Evolutionary conservation across 2,888 invertebrate species (phyloP).

Genomic region (Amphipyra tragopoginis): DNA sequence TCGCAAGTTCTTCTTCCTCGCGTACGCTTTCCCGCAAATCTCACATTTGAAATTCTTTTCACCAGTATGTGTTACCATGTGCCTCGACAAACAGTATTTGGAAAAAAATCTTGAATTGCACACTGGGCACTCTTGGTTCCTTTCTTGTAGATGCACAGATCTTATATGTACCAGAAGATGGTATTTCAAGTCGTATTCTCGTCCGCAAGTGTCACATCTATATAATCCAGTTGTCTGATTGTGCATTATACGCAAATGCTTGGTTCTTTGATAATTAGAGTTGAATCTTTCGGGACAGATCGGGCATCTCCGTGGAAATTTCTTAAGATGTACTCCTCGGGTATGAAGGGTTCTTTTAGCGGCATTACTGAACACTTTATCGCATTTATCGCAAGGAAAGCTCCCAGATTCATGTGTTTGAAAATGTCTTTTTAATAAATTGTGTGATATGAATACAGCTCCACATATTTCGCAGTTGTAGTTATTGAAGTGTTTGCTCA

Average conservation of each 20-base stretch:
- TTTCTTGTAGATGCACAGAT: conserved; percentile 80
- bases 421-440: conserved; percentile 72
- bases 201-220: conserved; percentile 77
- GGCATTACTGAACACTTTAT: conserved; percentile 77
- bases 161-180: conserved; percentile 76
- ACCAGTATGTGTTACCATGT: conserved; percentile 86
- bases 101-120: conserved; percentile 80
- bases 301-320: conserved; percentile 73
- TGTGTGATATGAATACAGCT: conserved; percentile 72
- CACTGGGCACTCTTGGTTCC: conserved; percentile 76
- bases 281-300: conserved; percentile 80
- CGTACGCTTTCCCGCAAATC: conserved; percentile 84
- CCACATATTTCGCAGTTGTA: conserved; percentile 83
- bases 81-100: conserved; percentile 81
- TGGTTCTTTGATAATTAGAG: conserved; percentile 78
- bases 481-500: conserved; percentile 82
- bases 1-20: conserved; percentile 72
- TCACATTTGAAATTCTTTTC: conserved; percentile 86
- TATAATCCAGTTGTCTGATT: conserved; percentile 71
- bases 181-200: conserved; percentile 78
- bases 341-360: conserved; percentile 74
- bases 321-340: conserved; percentile 77
- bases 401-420: conserved; percentile 75
- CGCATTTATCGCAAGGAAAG: conserved; percentile 79
- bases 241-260: conserved; percentile 78